phyloP scores from a whole-genome alignment of 2,113 vertebrate genomes.

The Talpa occidentalis region DNA sequence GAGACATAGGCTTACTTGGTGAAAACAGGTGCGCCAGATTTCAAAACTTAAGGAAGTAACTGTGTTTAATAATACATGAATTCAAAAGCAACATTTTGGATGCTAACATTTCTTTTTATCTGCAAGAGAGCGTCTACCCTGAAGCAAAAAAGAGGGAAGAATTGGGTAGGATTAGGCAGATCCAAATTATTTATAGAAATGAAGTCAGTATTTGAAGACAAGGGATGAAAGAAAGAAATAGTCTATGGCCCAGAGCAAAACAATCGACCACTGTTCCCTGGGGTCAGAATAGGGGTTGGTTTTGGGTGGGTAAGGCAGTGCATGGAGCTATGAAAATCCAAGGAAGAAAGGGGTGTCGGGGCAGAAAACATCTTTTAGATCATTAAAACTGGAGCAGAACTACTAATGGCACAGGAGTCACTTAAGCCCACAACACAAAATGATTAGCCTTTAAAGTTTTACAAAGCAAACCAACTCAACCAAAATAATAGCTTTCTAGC shows the following conservation, averaged over 20 bases:
- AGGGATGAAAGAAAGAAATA: background rate
- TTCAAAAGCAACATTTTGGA: background rate
- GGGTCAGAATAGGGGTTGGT: fast-evolving
- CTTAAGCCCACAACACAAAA: background rate
- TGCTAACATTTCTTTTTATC: background rate
- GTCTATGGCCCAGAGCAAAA: background rate
- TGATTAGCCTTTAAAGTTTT: constrained; percentile 51
- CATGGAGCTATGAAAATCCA: background rate
- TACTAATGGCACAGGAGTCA: background rate
- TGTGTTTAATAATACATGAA: background rate
- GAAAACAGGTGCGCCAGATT: background rate
- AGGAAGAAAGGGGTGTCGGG: background rate
- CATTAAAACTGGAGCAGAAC: constrained; percentile 17
- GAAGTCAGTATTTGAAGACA: background rate
- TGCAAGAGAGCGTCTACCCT: background rate
- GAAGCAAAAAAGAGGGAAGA: background rate
- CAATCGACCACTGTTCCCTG: background rate
- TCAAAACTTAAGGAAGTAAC: background rate
- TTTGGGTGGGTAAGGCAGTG: background rate
- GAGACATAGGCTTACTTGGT: background rate
- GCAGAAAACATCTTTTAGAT: background rate
- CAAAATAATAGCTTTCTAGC: constrained; percentile 68
- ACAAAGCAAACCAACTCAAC: constrained; percentile 66
- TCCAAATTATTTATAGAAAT: constrained; percentile 37
- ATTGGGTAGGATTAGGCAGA: background rate